phyloP scores from a whole-genome alignment of 1,140 invertebrate genomes.

The Drosophila baimaii region DNA sequence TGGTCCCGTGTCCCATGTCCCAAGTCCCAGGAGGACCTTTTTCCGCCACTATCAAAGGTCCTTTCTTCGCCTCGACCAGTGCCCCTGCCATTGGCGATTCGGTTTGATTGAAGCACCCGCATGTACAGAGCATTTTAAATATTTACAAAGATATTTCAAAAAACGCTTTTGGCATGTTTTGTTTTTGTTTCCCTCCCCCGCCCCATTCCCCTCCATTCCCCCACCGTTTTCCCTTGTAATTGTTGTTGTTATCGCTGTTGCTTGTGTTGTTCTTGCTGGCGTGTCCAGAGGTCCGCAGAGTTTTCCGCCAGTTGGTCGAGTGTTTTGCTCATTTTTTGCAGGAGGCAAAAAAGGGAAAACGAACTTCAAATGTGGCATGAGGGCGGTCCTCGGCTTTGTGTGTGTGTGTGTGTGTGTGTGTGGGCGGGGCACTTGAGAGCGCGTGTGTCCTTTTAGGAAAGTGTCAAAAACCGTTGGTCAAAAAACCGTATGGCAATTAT shows the following conservation, averaged over 20 bases:
- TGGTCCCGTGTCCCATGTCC: slow-evolving; percentile 11
- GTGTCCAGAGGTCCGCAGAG: slow-evolving; percentile 50
- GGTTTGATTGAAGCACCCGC: slow-evolving; percentile 81
- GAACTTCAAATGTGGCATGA: slow-evolving; percentile 75
- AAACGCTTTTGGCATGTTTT: slow-evolving; percentile 81
- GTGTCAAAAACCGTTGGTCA: slow-evolving; percentile 84
- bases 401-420: slow-evolving; percentile 3
- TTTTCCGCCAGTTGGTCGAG: slow-evolving; percentile 48
- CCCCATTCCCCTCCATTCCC: background rate
- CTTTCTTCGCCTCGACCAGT: slow-evolving; percentile 23
- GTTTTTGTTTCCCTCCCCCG: slow-evolving; percentile 29
- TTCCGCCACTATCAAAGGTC: slow-evolving; percentile 20
- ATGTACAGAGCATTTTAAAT: slow-evolving; percentile 81
- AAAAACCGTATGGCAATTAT: slow-evolving; percentile 84
- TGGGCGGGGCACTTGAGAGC: slow-evolving; percentile 62
- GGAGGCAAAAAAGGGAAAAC: slow-evolving; percentile 53
- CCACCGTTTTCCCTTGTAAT: slow-evolving; percentile 33
- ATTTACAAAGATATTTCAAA: slow-evolving; percentile 83
- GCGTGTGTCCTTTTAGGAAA: slow-evolving; percentile 82
- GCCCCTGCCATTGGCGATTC: slow-evolving; percentile 54
- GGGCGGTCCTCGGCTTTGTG: slow-evolving; percentile 30
- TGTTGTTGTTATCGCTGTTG: slow-evolving; percentile 33
- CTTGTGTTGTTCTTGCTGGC: slow-evolving; percentile 22
- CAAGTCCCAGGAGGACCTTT: slow-evolving; percentile 35
- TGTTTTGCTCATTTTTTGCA: slow-evolving; percentile 76